Base-by-base conservation (phyloP, 2,797 vertebrate species). In the Catamblyrhynchus diadema region DNA sequence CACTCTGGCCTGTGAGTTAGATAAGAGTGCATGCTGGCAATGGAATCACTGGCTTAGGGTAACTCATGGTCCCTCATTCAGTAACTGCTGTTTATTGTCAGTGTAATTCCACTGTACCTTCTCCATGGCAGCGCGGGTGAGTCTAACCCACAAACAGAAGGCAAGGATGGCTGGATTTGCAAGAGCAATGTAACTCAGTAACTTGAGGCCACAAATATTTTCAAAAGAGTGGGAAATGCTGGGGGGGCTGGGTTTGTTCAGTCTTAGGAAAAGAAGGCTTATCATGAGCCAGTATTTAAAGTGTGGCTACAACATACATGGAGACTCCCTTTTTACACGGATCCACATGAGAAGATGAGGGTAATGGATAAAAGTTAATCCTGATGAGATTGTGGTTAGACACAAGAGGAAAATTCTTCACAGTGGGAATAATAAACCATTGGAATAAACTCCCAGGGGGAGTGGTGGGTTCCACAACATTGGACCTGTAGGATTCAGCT, bases 61-160 rank as follows among this genome's bases (percentile, higher is more conserved):
- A 35, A 14, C 23, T 51, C 12, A 6, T 1, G 2, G 30, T 41
- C 8, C 1, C 1, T 69, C 5, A 1, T 33, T 50, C 3, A 3
- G 28, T 65, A 37, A 4, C 45, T 70, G 72, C 69, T 69, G 6
- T 53, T 80, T 4, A 48, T 23, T 44, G 12, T 42, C 30, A 8
- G 9, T 37, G 28, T 59, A 9, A 27, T 73, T 77, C 80, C 21
- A 53, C 53, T 59, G 18, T 59, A 12, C 53, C 28, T 87, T 48
- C 33, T 59, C 39, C 2, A 0, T 60, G 67, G 60, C 48, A 82
- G 32, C 14, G 8, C 0, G 0, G 8, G 3, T 59, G 39, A 23
- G 24, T 80, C 8, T 44, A 50, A 42, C 32, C 27, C 22, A 37
- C 53, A 67, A 70, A 62, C 32, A 48, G 47, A 84, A 65, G 19